These are phyloP conservation scores for Rhodophaea formosa DNA, from an alignment of 2,888 invertebrate genomes.

Conservation along the genomic window DNA sequence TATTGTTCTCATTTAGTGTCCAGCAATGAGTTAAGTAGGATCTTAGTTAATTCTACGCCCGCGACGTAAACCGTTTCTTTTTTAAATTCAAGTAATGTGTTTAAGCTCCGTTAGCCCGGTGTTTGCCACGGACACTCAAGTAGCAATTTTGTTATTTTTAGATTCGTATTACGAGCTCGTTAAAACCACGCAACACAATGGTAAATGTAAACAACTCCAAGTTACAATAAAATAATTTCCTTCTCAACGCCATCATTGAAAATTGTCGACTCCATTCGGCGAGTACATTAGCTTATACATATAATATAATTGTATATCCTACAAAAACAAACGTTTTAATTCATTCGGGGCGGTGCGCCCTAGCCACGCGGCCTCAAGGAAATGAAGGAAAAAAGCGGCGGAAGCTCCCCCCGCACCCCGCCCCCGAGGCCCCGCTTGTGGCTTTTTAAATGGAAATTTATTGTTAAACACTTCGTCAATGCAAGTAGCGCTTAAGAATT, in stretches of 20 bases:
- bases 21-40: no score
- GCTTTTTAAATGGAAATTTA: slow-evolving; percentile 81
- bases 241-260: background rate
- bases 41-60: no score
- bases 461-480: slow-evolving; percentile 80
- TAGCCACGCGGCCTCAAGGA: slow-evolving; percentile 72
- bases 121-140: background rate
- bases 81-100: no score
- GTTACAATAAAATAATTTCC: background rate
- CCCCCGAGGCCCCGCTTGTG: slow-evolving; percentile 53
- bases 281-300: slow-evolving; percentile 30
- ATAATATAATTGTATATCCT: slow-evolving; percentile 43
- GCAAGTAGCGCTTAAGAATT: slow-evolving; percentile 59
- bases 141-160: background rate
- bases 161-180: background rate
- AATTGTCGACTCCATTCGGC: slow-evolving; percentile 8
- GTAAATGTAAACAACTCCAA: background rate
- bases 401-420: slow-evolving; percentile 55
- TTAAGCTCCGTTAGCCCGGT: no score
- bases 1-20: no score
- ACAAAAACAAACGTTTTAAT: slow-evolving; percentile 69
- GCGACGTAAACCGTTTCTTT: no score
- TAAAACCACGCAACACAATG: background rate
- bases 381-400: slow-evolving; percentile 80
- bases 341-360: slow-evolving; percentile 62